These are phyloP conservation scores for Hypsibius dujardini DNA, from an alignment of 1,140 invertebrate species.

Conservation along the genomic window DNA sequence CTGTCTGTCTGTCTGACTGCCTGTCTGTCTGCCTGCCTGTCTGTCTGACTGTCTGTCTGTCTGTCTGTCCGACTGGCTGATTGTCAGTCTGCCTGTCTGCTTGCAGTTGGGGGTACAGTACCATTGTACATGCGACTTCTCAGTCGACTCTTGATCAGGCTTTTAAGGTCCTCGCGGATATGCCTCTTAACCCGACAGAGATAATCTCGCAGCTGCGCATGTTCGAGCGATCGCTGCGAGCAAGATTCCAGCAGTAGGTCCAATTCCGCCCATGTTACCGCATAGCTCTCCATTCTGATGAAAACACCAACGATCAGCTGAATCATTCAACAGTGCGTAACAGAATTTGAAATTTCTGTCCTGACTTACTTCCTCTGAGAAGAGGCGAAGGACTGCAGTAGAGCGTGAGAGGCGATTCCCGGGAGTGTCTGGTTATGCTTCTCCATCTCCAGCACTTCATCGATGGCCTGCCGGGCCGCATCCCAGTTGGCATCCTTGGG, in stretches of 20 bases:
- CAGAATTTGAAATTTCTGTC: neutral
- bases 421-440: neutral
- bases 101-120: no score
- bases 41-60: no score
- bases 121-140: neutral
- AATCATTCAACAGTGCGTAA: neutral
- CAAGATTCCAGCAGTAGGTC: neutral
- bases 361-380: neutral
- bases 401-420: neutral
- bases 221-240: neutral
- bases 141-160: neutral
- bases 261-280: conserved; percentile 3
- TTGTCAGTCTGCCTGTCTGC: no score
- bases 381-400: neutral
- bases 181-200: neutral
- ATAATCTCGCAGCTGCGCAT: neutral
- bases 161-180: neutral
- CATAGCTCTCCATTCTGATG: neutral
- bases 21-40: no score
- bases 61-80: no score
- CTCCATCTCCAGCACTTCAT: neutral
- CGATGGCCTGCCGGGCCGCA: conserved; percentile 2
- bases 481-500: neutral
- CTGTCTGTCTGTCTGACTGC: no score
- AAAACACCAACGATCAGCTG: neutral